These are phyloP conservation scores for Acanthopleura granulata DNA, from an alignment of 2,888 invertebrate species.

Conservation along the genomic window DNA sequence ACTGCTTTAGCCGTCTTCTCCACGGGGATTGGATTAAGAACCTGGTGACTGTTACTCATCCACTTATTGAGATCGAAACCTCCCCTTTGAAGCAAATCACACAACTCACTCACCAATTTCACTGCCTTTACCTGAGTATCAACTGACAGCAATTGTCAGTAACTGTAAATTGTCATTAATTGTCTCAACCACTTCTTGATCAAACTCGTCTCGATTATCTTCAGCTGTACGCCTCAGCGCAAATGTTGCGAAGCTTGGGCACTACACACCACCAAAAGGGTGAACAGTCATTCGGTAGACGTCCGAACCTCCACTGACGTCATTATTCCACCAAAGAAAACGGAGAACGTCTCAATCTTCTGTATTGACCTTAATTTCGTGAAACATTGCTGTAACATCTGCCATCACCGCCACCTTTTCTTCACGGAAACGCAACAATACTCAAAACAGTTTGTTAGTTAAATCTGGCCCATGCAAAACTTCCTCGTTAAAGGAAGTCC, in stretches of 20 bases:
- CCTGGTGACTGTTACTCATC: background rate
- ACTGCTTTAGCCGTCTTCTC: background rate
- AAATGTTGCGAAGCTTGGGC: background rate
- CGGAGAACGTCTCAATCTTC: too few species aligned
- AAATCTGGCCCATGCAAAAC: slow-evolving; percentile 14
- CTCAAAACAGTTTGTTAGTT: background rate
- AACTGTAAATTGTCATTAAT: slow-evolving; percentile 3
- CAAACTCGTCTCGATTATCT: background rate
- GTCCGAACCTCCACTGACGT: background rate
- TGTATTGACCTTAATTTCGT: slow-evolving; percentile 10
- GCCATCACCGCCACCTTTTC: slow-evolving; percentile 12
- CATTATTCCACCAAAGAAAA: slow-evolving; percentile 15
- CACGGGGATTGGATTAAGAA: background rate
- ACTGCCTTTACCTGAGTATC: background rate
- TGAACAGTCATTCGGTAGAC: slow-evolving; percentile 22
- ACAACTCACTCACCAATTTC: background rate
- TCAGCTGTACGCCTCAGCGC: slow-evolving; percentile 1
- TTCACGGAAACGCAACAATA: slow-evolving; percentile 4
- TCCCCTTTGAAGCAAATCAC: background rate
- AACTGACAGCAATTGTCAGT: slow-evolving; percentile 19
- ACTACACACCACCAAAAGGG: slow-evolving; percentile 19
- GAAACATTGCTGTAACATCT: slow-evolving; percentile 22
- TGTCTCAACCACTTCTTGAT: background rate
- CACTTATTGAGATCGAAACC: slow-evolving; percentile 19
- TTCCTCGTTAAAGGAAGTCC: background rate